Conservation (phyloP, 2,888 invertebrate genomes). For the Caenorhabditis imperialis region DNA sequence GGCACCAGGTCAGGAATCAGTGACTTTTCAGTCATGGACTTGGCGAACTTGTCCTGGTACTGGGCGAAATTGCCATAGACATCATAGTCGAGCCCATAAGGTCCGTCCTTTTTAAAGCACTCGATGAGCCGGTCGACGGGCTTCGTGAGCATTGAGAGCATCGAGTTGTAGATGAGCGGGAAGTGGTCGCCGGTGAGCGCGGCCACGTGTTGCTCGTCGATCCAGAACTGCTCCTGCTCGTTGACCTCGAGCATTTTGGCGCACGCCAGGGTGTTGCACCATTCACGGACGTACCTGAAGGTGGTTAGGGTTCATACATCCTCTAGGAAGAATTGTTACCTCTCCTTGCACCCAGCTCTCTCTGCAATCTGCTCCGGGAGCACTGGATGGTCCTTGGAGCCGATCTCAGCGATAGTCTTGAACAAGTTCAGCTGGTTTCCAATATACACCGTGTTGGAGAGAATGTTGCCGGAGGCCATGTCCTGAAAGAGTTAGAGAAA, state of each 20-base stretch:
- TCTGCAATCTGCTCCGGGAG: no score
- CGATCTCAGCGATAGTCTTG: no score
- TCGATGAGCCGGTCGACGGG: slow-evolving; percentile 58
- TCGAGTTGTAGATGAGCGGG: slow-evolving; percentile 33
- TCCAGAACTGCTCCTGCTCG: slow-evolving; percentile 61
- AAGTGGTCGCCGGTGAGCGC: slow-evolving; percentile 68
- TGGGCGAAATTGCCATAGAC: slow-evolving; percentile 63
- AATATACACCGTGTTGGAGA: no score
- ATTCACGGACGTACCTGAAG: slow-evolving; percentile 65
- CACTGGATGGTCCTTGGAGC: no score
- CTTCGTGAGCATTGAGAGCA: slow-evolving; percentile 39
- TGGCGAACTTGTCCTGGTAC: slow-evolving; percentile 58
- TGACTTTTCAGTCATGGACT: slow-evolving; percentile 58
- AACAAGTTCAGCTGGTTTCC: no score
- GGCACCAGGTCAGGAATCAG: slow-evolving; percentile 65
- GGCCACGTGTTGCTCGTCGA: slow-evolving; percentile 70
- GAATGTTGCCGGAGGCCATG: no score
- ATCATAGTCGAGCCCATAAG: slow-evolving; percentile 64
- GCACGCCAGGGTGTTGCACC: slow-evolving; percentile 81
- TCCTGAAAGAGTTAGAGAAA: no score
- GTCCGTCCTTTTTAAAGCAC: slow-evolving; percentile 66
- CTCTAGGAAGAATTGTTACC: no score
- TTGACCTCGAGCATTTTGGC: slow-evolving; percentile 90
- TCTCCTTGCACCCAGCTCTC: no score
- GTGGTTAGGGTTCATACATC: no score